Evolutionary conservation across 92 coral and sea anemone genomes (phyloP).

Genomic region (Porites cylindrica): DNA sequence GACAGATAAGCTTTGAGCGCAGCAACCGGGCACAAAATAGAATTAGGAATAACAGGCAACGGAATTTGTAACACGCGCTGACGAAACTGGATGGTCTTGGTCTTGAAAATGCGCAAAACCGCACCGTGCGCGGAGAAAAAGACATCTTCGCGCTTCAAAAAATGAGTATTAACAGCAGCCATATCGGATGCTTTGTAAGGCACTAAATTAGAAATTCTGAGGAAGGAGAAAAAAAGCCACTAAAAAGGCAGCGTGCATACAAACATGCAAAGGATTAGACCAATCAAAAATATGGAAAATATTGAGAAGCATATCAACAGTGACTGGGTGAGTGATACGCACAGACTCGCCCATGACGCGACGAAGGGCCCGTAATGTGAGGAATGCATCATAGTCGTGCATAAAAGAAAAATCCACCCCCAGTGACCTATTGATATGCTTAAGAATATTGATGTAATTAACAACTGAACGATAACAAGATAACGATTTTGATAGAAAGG

Average conservation of each 20-base stretch:
- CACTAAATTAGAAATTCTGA: no score
- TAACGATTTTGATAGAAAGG: constrained; percentile 48
- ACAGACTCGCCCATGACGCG: constrained; percentile 44
- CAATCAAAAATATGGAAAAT: no score
- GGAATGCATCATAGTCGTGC: constrained; percentile 53
- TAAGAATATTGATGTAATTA: constrained; percentile 55
- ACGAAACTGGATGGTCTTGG: constrained; percentile 50
- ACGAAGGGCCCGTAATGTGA: constrained; percentile 28
- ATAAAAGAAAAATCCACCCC: constrained; percentile 41
- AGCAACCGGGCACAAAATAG: no score
- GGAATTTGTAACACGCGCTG: constrained; percentile 44
- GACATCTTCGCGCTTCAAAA: constrained; percentile 12
- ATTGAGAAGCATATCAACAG: no score
- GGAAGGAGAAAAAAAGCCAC: no score
- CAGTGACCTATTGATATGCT: constrained; percentile 50
- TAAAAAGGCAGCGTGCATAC: no score
- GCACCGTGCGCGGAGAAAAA: constrained; percentile 23
- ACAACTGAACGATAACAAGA: constrained; percentile 54
- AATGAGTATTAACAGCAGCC: not conserved
- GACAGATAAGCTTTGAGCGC: not conserved
- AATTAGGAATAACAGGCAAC: constrained; percentile 19
- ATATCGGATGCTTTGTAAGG: constrained; percentile 9
- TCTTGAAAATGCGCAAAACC: constrained; percentile 16
- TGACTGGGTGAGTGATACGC: not conserved
- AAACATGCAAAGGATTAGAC: no score